Base-by-base conservation (phyloP, 2,888 invertebrate genomes). In the Clostera curtula region DNA sequence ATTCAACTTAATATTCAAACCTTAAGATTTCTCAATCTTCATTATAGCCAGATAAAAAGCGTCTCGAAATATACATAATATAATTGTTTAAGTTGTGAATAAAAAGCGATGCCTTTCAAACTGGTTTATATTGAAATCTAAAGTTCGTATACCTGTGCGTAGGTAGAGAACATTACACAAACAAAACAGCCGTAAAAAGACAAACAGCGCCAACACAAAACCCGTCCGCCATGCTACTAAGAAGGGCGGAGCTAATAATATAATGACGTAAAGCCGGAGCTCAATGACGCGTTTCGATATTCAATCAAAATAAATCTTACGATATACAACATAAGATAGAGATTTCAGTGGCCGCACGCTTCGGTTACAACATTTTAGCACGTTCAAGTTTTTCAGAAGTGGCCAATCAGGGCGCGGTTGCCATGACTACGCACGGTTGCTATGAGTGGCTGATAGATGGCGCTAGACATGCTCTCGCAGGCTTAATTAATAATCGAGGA, bases 161-260 rank as follows among this genome's bases (percentile, higher is more conserved):
- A 18, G 4, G 8, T 9, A 10, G 9, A 19, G 5, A 3, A 32
- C 27, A 30, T 40, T 28, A 47, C 45, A 54, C 52, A 52, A 53
- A 56, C 47, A 64, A 68, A 53, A 38, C 54, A 38, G 39, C 61
- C 64, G 61, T 50, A 65, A 73, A 75, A 77, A 75, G 75, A 68
- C 72, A 57, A 54, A 41, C 38, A 36, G 25, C 20, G 40, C 49
- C 49, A 41, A 52, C 50, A 61, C 55, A 62, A 66, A 65, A 62
- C 56, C 59, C 40, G 62, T 63, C 79, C 76, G 82, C 80, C 80
- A 80, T 80, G 72, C 67, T 69, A 45, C 63, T 56, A 50, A 54
- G 68, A 58, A 68, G 73, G 80, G 82, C 79, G 82, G 77, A 56
- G 73, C 79, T 77, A 79, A 75, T 75, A 68, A 72, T 40, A 60